phyloP scores from a whole-genome alignment of 2,888 invertebrate genomes.

The Zygogramma bicolorata region DNA sequence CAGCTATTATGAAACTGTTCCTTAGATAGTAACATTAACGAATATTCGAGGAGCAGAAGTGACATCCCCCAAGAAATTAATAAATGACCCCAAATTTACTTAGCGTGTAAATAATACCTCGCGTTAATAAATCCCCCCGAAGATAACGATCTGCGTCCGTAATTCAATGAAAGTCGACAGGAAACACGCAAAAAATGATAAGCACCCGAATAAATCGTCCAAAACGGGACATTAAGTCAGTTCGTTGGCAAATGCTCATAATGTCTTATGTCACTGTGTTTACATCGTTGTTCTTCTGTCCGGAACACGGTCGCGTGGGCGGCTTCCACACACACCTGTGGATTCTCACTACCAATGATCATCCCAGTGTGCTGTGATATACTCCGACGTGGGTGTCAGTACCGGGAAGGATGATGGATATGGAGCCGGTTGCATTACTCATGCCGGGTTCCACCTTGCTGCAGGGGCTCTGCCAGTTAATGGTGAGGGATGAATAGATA shows the following conservation, averaged over 20 bases:
- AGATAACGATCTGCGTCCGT: conserved; percentile 47
- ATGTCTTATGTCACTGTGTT: conserved; percentile 57
- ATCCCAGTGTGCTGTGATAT: conserved; percentile 37
- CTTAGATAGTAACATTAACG: no score
- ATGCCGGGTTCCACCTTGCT: conserved; percentile 7
- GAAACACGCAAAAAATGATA: conserved; percentile 50
- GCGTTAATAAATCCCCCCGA: conserved; percentile 33
- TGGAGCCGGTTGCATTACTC: conserved; percentile 33
- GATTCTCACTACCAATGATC: conserved; percentile 50
- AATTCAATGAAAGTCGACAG: conserved; percentile 38
- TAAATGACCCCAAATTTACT: neutral
- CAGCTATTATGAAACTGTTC: no score
- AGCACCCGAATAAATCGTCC: conserved; percentile 52
- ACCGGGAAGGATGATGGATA: conserved; percentile 35
- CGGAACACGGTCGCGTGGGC: conserved; percentile 53
- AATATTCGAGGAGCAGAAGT: no score
- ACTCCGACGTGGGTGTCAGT: conserved; percentile 37
- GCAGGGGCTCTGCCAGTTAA: neutral
- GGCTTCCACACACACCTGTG: conserved; percentile 56
- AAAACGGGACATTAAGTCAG: conserved; percentile 55
- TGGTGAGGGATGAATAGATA: neutral
- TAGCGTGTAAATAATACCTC: neutral
- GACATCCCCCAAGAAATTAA: neutral
- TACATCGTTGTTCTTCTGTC: conserved; percentile 57
- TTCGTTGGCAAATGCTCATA: conserved; percentile 55